Evolutionary conservation across 1,140 invertebrate species (phyloP), one percentile per base, ranked within the genome.

Genomic region (Arion vulgaris): DNA sequence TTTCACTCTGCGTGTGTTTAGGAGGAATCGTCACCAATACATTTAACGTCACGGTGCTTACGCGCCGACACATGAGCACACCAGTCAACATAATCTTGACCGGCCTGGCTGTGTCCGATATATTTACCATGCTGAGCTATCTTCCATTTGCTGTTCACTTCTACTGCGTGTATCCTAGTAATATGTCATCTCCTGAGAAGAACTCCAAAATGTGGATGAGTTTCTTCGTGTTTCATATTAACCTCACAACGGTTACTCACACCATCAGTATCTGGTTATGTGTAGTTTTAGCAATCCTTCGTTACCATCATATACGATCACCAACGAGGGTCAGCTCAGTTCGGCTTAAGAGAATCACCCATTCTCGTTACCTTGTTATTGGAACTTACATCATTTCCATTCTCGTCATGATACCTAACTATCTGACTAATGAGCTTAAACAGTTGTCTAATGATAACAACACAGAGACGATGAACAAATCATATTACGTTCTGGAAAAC

Each of bases 191-290:
- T 1, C 84, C 87, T n/a, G 87, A 85, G 53, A 88, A 87, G 62
- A 90, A 91, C 81, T 89, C 85, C 66, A 73, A 85, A 51, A 49
- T 66, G 0, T 92, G 91, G 91, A 90, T 90, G 87, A 83, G 85
- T 0, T 92, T 90, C 83, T 82, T 91, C 36, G 81, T 91, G 36
- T 89, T 92, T 81, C 90, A 91, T 83, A 89, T 91, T 38, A 91
- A 97, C 86, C 96, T 97, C 88, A 92, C 94, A 13, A 91, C 93
- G 94, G 96, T 97, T 0, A 94, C 96, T 88, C 97, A 99, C 91
- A 98, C 97, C 0, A 96, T 98, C 53, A 97, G 97, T 0, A 98
- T 98, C 83, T 98, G 96, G 95, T 90, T 99, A 83, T 98, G 97
- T 0, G 95, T 98, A 0, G 96, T 96, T 4, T 91, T 99, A 69